Base-by-base conservation (phyloP, 2,113 vertebrate genomes). In the Forbesichthys papilliferus region DNA sequence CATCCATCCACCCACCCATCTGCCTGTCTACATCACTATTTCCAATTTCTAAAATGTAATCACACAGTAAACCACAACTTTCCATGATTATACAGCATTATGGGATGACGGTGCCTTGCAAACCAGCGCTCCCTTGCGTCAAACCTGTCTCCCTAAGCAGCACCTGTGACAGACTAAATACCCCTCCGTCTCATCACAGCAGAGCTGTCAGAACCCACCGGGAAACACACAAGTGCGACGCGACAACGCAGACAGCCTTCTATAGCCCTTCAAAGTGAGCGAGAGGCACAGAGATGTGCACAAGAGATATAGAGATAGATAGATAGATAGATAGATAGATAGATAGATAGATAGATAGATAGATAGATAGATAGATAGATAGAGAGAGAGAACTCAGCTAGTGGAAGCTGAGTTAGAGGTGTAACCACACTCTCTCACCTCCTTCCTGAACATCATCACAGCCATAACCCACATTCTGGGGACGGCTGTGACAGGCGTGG, bases 161-260 rank as follows among this genome's bases (percentile, higher is more conserved):
- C 68, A 73, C 81, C 88, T 84, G 77, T 77, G 83, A 87, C 87
- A 77, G 69, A 78, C 78, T 79, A 79, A 84, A 84, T 83, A 70
- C 48, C 81, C 84, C 82, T 75, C 75, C 71, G 88, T 87, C 86
- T 76, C 70, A 75, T 84, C 83, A 74, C 52, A 76, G 53, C 74
- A 47, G 62, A 61, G 64, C 75, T 84, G 86, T 90, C 85, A 89
- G 74, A 80, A 62, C 72, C 75, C 55, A 68, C 72, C 74, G 82
- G 55, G 69, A 80, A 73, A 67, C 46, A 33, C 63, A 69, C 64
- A 67, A 80, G 79, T 79, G 74, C 63, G 64, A 68, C 11, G 48
- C 47, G 76, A 87, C 82, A 72, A 52, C 20, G 61, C 68, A 64
- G 76, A 83, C 76, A 71, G 52, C 27, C 65, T 68, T 69, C 18